Evolutionary conservation across 2,888 invertebrate species (phyloP), one percentile per base, ranked within the genome.

Genomic region (Adelphocoris suturalis): DNA sequence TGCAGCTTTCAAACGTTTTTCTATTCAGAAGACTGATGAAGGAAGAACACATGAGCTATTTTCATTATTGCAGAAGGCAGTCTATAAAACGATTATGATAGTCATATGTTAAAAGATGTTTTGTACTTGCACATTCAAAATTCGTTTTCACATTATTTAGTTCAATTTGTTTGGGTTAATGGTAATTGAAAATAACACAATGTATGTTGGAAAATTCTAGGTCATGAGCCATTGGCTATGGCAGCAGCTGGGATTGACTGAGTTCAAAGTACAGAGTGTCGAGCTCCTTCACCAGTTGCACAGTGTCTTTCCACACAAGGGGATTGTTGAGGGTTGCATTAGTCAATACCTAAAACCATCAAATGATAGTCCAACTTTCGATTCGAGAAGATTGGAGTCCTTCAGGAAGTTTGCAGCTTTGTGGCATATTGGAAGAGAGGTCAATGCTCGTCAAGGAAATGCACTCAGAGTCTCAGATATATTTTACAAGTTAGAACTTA

Each of bases 201-300:
- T 2, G 7, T 37, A 7, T 37, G 7, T 37, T 37, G 2, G 7
- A 37, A 37, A 37, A n/a, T 93, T 93, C 68, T 92, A 96, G 95
- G 94, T 95, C 89, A 94, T 96, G 92, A 95, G 96, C 46, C 94
- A 95, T 91, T 95, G 96, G 90, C 93, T 97, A 87, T 97, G 97
- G 97, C 94, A 95, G 91, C 95, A 96, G 92, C 93, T 97, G 55
- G 96, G 95, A 1, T 94, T 94, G 86, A 94, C 95, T 61, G 94
- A 94, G 89, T 94, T 94, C 91, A 95, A 95, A 92, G 94, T 95
- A 92, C 93, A 94, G 82, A 95, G 95, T 91, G 96, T 96, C 9
- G 96, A 96, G 76, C 93, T 98, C 23, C 94, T 98, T 1, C 96
- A 97, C 92, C 96, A 96, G 92, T 94, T 98, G 75, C 97, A 97